phyloP scores from a whole-genome alignment of 2,113 vertebrate species.

The Romanogobio albipinnatus region DNA sequence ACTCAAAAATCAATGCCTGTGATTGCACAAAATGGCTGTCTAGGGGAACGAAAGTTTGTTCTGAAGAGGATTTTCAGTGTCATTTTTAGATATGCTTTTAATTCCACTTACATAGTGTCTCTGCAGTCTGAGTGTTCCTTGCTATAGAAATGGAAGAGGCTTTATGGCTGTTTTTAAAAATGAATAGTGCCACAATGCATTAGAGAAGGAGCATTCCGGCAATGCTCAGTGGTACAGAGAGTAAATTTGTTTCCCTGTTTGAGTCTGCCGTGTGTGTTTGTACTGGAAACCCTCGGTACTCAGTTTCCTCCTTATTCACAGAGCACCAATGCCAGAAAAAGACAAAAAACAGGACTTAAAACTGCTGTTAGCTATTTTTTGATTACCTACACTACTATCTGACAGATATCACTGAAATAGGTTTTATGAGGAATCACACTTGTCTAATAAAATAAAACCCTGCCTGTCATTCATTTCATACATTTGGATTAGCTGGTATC shows the following conservation, averaged over 20 bases:
- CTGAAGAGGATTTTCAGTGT: not conserved
- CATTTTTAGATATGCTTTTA: constrained; percentile 3
- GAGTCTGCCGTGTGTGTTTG: not conserved
- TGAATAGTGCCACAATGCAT: constrained; percentile 4
- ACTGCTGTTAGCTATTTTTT: not conserved
- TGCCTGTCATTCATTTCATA: not conserved
- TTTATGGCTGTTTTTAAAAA: not conserved
- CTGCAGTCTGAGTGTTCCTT: not conserved
- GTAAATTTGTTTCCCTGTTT: not conserved
- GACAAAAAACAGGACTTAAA: not conserved
- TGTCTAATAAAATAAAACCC: too few relatives aligned
- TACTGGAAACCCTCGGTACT: not conserved
- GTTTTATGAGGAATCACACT: not conserved
- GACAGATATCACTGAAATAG: not conserved
- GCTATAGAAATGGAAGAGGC: not conserved
- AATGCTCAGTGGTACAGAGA: not conserved
- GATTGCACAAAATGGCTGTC: constrained; percentile 46
- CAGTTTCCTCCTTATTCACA: not conserved
- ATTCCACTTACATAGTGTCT: not conserved
- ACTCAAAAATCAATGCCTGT: constrained; percentile 56
- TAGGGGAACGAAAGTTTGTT: constrained; percentile 4
- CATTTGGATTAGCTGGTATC: not conserved
- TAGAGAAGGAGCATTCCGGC: not conserved
- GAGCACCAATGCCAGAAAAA: not conserved
- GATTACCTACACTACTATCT: not conserved